Evolutionary conservation across 2,113 vertebrate species (phyloP).

Genomic region (Brachypodius melanocephalos): DNA sequence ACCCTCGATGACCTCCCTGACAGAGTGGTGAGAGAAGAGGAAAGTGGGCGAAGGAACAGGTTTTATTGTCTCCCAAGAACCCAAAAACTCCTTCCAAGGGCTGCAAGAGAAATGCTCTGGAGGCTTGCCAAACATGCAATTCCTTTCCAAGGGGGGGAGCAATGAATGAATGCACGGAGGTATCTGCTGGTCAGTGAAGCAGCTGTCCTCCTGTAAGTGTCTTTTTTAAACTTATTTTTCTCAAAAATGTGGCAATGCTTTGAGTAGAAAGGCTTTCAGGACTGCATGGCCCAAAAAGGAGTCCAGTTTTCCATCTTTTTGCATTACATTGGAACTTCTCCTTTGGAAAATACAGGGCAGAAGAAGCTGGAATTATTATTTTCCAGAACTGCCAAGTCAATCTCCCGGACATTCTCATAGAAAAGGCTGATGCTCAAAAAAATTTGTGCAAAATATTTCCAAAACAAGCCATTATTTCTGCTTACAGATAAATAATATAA

Average conservation of each 20-base stretch:
- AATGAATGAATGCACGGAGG: background rate
- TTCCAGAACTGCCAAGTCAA: background rate
- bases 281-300: background rate
- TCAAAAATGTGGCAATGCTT: background rate
- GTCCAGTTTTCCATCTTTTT: background rate
- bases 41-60: background rate
- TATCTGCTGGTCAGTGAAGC: background rate
- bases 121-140: background rate
- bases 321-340: background rate
- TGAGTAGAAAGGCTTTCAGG: background rate
- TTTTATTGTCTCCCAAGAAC: background rate
- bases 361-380: background rate
- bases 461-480: background rate
- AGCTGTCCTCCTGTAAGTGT: background rate
- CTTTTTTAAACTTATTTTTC: background rate
- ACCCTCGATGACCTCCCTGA: background rate
- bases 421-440: background rate
- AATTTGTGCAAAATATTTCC: background rate
- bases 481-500: background rate
- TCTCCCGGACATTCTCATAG: background rate
- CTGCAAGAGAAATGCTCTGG: background rate
- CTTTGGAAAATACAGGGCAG: background rate
- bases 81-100: background rate
- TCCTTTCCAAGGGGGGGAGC: background rate
- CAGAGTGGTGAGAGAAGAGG: too few relatives aligned